phyloP scores from a whole-genome alignment of 1,140 invertebrate species.

The Oscheius sp. region DNA sequence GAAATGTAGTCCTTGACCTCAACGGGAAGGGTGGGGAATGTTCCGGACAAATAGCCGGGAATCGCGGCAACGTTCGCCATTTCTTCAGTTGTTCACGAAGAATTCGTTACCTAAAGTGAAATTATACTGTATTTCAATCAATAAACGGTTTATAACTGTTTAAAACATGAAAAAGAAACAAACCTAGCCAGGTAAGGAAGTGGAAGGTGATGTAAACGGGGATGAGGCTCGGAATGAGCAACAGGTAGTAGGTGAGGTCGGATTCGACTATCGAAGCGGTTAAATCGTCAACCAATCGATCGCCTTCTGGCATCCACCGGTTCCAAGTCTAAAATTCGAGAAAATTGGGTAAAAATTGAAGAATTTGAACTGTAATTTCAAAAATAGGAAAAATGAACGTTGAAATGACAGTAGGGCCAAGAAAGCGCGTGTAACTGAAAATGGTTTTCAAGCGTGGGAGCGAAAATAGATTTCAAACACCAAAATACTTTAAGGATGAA shows the following conservation, averaged over 20 bases:
- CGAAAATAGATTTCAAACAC: too few species aligned
- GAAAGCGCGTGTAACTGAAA: too few species aligned
- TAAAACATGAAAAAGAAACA: not conserved
- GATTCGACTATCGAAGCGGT: constrained; percentile 23
- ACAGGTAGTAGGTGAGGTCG: constrained; percentile 28
- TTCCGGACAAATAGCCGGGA: constrained; percentile 32
- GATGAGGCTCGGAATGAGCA: constrained; percentile 34
- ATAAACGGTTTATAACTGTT: not conserved
- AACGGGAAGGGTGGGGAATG: constrained; percentile 34
- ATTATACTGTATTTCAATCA: not conserved
- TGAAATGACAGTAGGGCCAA: too few species aligned
- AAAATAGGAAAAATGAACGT: too few species aligned
- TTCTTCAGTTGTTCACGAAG: constrained; percentile 40
- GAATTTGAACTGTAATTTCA: too few species aligned
- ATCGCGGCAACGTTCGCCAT: constrained; percentile 34
- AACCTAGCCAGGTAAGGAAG: constrained; percentile 39
- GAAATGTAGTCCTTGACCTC: constrained; percentile 37
- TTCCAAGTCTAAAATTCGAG: too few species aligned
- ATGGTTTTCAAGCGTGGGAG: too few species aligned
- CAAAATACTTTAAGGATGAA: too few species aligned
- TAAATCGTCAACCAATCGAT: constrained; percentile 28
- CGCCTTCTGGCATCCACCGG: constrained; percentile 1
- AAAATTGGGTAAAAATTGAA: too few species aligned
- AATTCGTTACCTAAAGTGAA: constrained; percentile 33
- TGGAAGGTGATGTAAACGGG: constrained; percentile 38